Conservation (phyloP, 2,113 vertebrate genomes). For the Phrynosoma blainvillii region DNA sequence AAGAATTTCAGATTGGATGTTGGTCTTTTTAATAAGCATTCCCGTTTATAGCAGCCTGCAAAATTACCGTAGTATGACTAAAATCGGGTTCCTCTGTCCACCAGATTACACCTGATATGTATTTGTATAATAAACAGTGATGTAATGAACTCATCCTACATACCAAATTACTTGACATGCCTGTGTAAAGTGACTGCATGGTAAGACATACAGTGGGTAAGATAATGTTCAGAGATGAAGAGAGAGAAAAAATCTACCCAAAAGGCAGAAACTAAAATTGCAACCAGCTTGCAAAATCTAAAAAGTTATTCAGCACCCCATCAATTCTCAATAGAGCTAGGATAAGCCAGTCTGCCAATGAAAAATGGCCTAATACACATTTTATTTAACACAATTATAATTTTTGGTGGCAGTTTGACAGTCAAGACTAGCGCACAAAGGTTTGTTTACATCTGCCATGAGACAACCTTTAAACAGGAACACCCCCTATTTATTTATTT, state of each 20-base stretch:
- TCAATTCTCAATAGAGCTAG: conserved; percentile 39
- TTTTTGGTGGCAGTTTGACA: conserved; percentile 38
- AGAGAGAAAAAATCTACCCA: conserved; percentile 16
- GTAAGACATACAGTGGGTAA: conserved; percentile 10
- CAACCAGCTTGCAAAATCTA: conserved; percentile 50
- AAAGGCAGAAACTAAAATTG: conserved; percentile 46
- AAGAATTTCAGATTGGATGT: not conserved
- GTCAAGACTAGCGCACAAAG: not conserved
- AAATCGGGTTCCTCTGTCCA: conserved; percentile 16
- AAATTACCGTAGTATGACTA: not conserved
- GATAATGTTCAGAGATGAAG: conserved; percentile 38
- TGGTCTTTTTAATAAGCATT: not conserved
- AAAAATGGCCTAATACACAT: conserved; percentile 56
- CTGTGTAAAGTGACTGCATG: not conserved
- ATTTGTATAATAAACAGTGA: not conserved
- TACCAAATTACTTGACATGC: not conserved
- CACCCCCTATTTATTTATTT: not conserved
- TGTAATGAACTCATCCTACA: rapidly evolving
- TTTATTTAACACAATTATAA: conserved; percentile 54
- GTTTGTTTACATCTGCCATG: conserved; percentile 30
- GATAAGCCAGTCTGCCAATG: conserved; percentile 35
- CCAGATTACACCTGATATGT: not conserved
- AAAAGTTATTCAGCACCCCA: conserved; percentile 9
- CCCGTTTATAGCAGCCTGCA: conserved; percentile 18
- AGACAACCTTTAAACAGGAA: conserved; percentile 26